Conservation (phyloP, 2,888 invertebrate species). For the Andrena bicolor region DNA sequence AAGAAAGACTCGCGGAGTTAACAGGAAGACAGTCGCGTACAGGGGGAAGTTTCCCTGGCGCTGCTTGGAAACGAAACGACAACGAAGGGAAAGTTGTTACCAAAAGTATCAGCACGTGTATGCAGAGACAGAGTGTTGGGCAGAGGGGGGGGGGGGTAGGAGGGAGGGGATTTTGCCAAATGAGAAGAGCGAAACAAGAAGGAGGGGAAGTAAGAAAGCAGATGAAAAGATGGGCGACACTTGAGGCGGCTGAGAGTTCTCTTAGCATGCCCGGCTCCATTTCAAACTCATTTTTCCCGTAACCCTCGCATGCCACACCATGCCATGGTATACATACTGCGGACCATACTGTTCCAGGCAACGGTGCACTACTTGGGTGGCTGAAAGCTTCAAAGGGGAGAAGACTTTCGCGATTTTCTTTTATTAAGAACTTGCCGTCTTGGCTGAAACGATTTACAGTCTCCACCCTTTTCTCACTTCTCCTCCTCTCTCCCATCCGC, state of each 20-base stretch:
- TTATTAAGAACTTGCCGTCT: constrained; percentile 62
- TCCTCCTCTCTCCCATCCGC: constrained; percentile 14
- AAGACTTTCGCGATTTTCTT: constrained; percentile 58
- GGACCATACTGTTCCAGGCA: constrained; percentile 10
- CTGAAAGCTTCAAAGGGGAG: constrained; percentile 38
- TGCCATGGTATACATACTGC: constrained; percentile 2
- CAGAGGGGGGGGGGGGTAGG: background rate
- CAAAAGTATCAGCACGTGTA: constrained; percentile 7
- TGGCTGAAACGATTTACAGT: constrained; percentile 58
- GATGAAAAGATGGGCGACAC: constrained; percentile 32
- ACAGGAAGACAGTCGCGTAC: constrained; percentile 15
- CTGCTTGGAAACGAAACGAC: constrained; percentile 28
- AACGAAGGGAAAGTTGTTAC: constrained; percentile 16
- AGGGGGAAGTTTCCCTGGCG: constrained; percentile 28
- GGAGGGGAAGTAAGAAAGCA: constrained; percentile 8
- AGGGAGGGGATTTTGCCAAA: background rate
- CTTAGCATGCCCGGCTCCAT: constrained; percentile 45
- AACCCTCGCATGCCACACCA: constrained; percentile 33
- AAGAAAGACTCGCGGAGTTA: constrained; percentile 2
- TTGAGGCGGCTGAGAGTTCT: constrained; percentile 34
- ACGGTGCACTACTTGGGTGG: constrained; percentile 16
- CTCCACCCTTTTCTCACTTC: constrained; percentile 5
- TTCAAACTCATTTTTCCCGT: constrained; percentile 65
- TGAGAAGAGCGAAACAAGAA: constrained; percentile 9
- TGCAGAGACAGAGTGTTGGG: background rate